Conservation (phyloP, 2,113 vertebrate genomes). For the Rhipidura dahli region DNA sequence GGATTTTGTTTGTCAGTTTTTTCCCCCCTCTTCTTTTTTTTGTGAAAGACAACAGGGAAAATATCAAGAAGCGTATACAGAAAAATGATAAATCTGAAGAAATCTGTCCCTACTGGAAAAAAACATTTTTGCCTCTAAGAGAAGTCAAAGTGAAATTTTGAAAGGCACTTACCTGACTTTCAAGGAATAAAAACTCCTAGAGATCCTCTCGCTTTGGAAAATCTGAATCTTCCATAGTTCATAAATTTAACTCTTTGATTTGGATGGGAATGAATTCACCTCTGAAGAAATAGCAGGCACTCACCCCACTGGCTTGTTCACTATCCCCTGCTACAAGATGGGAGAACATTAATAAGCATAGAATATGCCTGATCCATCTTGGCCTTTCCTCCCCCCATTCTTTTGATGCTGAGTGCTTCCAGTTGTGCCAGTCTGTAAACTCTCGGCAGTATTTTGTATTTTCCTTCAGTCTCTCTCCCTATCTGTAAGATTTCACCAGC, state of each 20-base stretch:
- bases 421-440: slow-evolving; percentile 58
- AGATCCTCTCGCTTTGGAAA: background rate
- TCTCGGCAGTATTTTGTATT: background rate
- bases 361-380: background rate
- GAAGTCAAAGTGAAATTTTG: background rate
- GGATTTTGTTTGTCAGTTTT: background rate
- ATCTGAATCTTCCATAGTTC: background rate
- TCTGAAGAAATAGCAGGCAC: background rate
- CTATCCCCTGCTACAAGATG: background rate
- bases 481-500: slow-evolving; percentile 47
- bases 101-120: background rate
- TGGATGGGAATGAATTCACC: background rate
- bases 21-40: background rate
- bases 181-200: background rate
- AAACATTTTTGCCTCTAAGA: background rate
- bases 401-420: slow-evolving; percentile 59
- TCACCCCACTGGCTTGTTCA: background rate
- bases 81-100: background rate
- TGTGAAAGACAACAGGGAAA: background rate
- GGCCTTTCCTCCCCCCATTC: background rate
- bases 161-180: background rate
- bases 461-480: background rate
- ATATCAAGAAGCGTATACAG: background rate
- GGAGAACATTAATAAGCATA: background rate
- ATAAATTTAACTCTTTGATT: background rate